phyloP scores from a whole-genome alignment of 2,797 vertebrate genomes.

The Pipistrellus nathusii region DNA sequence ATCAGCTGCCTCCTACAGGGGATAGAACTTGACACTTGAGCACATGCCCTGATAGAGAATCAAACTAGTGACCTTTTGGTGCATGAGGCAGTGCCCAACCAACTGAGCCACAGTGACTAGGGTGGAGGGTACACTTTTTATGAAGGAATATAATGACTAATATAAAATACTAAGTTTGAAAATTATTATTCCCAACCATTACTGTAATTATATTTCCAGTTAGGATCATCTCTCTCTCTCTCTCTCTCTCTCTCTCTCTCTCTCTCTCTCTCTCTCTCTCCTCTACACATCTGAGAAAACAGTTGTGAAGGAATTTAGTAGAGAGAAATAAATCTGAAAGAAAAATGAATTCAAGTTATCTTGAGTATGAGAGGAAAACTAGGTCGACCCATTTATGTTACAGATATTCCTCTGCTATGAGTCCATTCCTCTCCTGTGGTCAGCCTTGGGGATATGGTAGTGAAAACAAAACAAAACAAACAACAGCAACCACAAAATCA shows the following conservation, averaged over 20 bases:
- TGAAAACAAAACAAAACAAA: not conserved
- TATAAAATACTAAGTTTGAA: not conserved
- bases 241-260: too few relatives aligned
- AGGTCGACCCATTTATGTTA: not conserved
- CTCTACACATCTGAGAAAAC: not conserved
- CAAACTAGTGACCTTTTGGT: not conserved
- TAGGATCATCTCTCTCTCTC: not conserved
- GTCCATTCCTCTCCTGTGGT: not conserved
- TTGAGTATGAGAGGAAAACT: not conserved
- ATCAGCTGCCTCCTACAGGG: not conserved
- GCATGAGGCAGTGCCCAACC: not conserved
- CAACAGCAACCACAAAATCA: not conserved
- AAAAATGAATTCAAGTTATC: not conserved
- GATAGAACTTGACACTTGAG: not conserved
- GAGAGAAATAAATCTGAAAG: constrained; percentile 25
- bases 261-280: not conserved
- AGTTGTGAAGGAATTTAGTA: not conserved
- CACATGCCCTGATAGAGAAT: not conserved
- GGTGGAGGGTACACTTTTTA: not conserved
- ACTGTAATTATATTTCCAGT: not conserved
- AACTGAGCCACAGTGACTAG: not conserved
- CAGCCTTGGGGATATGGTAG: not conserved
- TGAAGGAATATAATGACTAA: not conserved
- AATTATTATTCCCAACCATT: not conserved
- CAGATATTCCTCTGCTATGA: not conserved